A percentile compares a stretch with the other conserved stretches of the same genome.
Conservation (phyloP, 2,113 vertebrate genomes). For the Melanerpes aurifrons region DNA sequence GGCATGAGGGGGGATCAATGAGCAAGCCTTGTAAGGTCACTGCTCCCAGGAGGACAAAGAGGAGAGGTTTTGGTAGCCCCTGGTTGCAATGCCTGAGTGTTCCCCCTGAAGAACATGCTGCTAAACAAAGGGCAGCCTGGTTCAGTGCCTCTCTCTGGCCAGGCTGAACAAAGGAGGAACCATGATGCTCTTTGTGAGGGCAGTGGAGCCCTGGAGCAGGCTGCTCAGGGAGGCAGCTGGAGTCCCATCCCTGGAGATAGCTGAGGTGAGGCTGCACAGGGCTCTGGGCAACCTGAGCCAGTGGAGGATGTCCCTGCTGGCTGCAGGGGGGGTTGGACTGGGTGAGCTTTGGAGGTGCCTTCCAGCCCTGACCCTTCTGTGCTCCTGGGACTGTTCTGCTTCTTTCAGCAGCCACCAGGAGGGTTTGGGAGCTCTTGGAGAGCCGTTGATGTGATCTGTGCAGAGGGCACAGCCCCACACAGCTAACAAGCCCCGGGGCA, state of each 20-base stretch:
- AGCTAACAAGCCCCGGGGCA: conserved; percentile 35
- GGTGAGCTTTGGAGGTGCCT: too few species aligned
- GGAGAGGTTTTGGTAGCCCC: neutral
- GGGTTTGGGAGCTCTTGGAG: neutral
- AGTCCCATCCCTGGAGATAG: too few species aligned
- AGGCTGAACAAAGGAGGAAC: neutral
- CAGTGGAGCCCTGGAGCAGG: too few species aligned
- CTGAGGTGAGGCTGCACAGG: too few species aligned
- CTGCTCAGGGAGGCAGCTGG: too few species aligned
- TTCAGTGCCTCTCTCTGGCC: neutral
- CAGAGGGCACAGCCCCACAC: neutral
- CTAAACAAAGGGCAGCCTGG: neutral
- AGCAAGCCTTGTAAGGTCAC: neutral
- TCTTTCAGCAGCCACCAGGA: neutral
- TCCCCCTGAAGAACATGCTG: neutral
- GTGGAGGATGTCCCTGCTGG: neutral
- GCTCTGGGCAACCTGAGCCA: too few species aligned
- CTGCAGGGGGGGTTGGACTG: neutral
- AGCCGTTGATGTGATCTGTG: neutral
- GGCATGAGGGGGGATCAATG: neutral
- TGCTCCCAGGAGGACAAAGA: neutral
- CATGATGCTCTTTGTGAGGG: rapidly evolving
- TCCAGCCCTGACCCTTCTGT: too few species aligned
- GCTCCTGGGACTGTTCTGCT: neutral
- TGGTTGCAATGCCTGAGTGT: neutral